phyloP scores from a whole-genome alignment of 2,888 invertebrate species.

The Melieria omissa region DNA sequence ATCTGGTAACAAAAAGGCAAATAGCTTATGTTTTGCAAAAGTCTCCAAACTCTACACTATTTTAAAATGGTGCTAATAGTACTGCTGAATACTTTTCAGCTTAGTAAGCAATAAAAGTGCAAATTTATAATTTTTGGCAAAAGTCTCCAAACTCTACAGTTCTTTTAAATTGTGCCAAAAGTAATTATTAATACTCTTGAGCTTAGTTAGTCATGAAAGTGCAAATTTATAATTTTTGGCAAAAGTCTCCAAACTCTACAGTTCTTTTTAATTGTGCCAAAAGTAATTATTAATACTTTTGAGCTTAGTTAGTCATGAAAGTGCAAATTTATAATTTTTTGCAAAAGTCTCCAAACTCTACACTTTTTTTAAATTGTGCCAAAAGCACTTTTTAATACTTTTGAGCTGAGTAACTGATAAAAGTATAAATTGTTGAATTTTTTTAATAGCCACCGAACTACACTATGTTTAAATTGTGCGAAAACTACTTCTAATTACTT shows the following conservation, averaged over 20 bases:
- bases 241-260: constrained; percentile 17
- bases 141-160: constrained; percentile 24
- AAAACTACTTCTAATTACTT: not conserved
- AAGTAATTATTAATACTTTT: no score
- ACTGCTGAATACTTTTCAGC: no score
- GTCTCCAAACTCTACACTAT: constrained; percentile 22
- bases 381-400: not conserved
- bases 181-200: no score
- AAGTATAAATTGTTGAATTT: no score
- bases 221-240: not conserved
- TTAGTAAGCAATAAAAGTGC: no score
- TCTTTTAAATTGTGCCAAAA: no score
- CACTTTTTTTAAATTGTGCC: not conserved
- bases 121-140: not conserved
- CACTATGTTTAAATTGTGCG: not conserved
- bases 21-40: not conserved
- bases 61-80: not conserved
- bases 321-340: not conserved
- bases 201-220: not conserved
- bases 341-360: constrained; percentile 2
- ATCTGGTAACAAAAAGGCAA: no score
- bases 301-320: not conserved
- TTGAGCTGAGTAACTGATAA: not conserved
- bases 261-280: not conserved
- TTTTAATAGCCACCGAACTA: constrained; percentile 4